A percentile compares a stretch with the other conserved stretches of the same genome.
These are phyloP conservation scores for Caenorhabditis briggsae DNA, from an alignment of 1,140 invertebrate species.

Conservation along the genomic window DNA sequence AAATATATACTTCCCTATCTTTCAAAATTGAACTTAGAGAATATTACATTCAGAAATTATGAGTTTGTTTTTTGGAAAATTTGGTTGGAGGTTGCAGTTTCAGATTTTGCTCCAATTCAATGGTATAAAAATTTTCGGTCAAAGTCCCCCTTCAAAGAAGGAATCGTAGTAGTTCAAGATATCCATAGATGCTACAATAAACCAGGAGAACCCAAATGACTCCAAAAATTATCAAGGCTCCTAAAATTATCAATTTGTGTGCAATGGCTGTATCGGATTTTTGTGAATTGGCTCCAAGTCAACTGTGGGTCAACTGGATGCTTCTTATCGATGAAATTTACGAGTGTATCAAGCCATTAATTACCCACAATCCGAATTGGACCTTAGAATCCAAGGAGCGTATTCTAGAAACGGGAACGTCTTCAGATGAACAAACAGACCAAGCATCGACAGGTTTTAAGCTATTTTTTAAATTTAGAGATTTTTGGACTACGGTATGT, in stretches of 20 bases:
- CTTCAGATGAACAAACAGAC: slow-evolving; percentile 31
- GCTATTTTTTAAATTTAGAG: background rate
- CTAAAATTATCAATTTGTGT: background rate
- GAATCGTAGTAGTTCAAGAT: slow-evolving; percentile 1
- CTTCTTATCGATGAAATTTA: background rate
- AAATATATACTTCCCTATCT: too few relatives aligned
- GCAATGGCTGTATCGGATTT: background rate
- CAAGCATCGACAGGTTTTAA: background rate
- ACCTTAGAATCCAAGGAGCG: background rate
- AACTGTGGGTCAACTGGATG: slow-evolving; percentile 18
- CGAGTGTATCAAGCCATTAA: background rate
- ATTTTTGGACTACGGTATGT: too few relatives aligned
- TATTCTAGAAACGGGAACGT: background rate
- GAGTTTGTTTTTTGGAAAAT: too few relatives aligned
- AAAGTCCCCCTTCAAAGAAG: background rate
- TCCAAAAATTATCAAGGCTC: background rate
- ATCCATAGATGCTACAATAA: background rate
- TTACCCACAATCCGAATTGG: background rate
- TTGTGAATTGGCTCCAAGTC: background rate
- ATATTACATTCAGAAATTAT: too few relatives aligned
- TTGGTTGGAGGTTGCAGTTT: too few relatives aligned
- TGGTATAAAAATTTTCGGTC: background rate
- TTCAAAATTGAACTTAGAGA: too few relatives aligned
- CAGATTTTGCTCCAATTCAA: background rate
- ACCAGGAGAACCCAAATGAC: background rate